These are phyloP conservation scores for Pangasius larnaudii DNA, from an alignment of 2,797 vertebrate genomes.

Conservation along the genomic window DNA sequence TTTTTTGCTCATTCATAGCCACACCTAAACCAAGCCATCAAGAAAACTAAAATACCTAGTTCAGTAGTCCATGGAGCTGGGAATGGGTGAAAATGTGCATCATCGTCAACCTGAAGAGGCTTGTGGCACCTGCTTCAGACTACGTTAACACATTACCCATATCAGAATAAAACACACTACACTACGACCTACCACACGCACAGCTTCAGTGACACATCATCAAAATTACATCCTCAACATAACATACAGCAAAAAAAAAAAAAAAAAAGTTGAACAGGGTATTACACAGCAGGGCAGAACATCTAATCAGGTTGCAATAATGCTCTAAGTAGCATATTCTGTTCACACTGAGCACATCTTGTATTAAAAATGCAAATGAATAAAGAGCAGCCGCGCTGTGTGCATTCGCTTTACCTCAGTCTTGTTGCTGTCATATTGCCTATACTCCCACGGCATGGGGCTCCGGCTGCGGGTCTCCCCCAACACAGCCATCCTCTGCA, in stretches of 20 bases:
- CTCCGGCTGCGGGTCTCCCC: slow-evolving; percentile 70
- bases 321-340: background rate
- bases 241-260: background rate
- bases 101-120: background rate
- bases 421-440: slow-evolving; percentile 73
- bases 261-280: background rate
- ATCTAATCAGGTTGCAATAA: background rate
- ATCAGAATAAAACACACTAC: background rate
- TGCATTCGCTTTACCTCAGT: slow-evolving; percentile 74
- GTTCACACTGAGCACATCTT: background rate
- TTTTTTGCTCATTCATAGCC: background rate
- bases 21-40: background rate
- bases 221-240: background rate
- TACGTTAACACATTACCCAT: background rate
- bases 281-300: background rate
- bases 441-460: slow-evolving; percentile 72
- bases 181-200: background rate
- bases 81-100: background rate
- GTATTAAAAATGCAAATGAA: background rate
- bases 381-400: slow-evolving; percentile 26
- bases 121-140: background rate
- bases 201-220: background rate
- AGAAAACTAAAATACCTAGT: background rate
- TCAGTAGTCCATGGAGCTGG: background rate
- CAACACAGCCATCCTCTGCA: slow-evolving; percentile 71